Conservation (phyloP, 2,113 vertebrate genomes). For the Sceloporus tristichus region DNA sequence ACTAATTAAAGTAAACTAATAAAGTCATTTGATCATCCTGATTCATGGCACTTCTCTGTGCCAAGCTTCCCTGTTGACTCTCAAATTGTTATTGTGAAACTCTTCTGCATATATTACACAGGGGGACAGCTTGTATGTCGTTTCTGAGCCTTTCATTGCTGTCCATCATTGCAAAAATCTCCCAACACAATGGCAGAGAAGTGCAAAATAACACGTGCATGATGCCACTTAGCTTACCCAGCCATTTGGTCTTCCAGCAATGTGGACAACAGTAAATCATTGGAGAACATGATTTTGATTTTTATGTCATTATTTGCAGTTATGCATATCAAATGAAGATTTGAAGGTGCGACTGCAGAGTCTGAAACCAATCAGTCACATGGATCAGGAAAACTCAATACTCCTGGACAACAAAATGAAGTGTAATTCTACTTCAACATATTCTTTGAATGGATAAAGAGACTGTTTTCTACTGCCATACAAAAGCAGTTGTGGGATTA, state of each 20-base stretch:
- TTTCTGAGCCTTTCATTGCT: constrained; percentile 48
- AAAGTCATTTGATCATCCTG: constrained; percentile 87
- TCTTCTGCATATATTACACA: constrained; percentile 71
- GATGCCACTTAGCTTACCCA: constrained; percentile 24
- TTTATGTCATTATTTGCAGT: constrained; percentile 34
- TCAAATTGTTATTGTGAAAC: constrained; percentile 81
- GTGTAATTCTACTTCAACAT: constrained; percentile 19
- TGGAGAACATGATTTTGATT: constrained; percentile 10
- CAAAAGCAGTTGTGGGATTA: background rate
- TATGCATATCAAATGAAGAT: constrained; percentile 27
- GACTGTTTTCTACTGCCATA: background rate
- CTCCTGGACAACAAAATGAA: background rate
- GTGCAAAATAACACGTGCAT: constrained; percentile 35
- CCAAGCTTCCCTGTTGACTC: constrained; percentile 82
- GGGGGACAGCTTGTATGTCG: constrained; percentile 59
- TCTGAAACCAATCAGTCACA: constrained; percentile 9
- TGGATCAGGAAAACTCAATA: background rate
- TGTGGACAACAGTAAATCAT: constrained; percentile 25
- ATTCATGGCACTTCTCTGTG: constrained; percentile 76
- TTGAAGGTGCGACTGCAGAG: background rate
- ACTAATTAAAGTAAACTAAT: constrained; percentile 85
- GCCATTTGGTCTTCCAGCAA: constrained; percentile 34
- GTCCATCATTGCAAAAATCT: constrained; percentile 63
- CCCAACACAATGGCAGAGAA: constrained; percentile 36
- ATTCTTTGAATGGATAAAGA: constrained; percentile 16